phyloP scores from a whole-genome alignment of 2,888 invertebrate species.

The Tetanocera ferruginea region DNA sequence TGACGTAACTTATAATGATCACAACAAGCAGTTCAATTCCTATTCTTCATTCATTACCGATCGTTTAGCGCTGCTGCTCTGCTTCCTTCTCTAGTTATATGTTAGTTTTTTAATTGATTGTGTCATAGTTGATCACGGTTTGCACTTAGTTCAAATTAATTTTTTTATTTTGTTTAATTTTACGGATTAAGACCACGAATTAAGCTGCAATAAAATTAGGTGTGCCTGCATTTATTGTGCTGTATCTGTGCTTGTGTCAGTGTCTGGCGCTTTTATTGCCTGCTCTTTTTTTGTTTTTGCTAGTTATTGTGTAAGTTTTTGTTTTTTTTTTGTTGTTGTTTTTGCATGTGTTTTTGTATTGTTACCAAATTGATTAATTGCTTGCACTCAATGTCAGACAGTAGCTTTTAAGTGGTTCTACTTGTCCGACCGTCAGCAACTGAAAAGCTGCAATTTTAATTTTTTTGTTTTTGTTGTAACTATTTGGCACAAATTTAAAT shows the following conservation, averaged over 20 bases:
- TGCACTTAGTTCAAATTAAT: slow-evolving; percentile 24
- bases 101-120: not conserved
- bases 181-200: not conserved
- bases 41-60: too few species aligned
- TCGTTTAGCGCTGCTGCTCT: too few species aligned
- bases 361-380: slow-evolving; percentile 38
- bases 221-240: not conserved
- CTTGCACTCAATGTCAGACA: slow-evolving; percentile 39
- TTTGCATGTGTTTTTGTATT: not conserved
- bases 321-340: not conserved
- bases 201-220: slow-evolving; percentile 18
- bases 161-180: slow-evolving; percentile 9
- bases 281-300: not conserved
- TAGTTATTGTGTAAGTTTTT: not conserved
- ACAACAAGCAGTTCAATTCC: too few species aligned
- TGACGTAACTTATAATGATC: too few species aligned
- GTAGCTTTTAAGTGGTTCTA: slow-evolving; percentile 32
- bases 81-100: too few species aligned
- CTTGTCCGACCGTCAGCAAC: not conserved
- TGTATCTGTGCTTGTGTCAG: not conserved
- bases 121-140: slow-evolving; percentile 15
- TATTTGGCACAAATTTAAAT: not conserved
- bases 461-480: not conserved
- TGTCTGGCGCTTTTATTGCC: slow-evolving; percentile 1
- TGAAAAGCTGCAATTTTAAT: not conserved